Conservation (phyloP, 2,888 invertebrate species). For the Catocala nupta region DNA sequence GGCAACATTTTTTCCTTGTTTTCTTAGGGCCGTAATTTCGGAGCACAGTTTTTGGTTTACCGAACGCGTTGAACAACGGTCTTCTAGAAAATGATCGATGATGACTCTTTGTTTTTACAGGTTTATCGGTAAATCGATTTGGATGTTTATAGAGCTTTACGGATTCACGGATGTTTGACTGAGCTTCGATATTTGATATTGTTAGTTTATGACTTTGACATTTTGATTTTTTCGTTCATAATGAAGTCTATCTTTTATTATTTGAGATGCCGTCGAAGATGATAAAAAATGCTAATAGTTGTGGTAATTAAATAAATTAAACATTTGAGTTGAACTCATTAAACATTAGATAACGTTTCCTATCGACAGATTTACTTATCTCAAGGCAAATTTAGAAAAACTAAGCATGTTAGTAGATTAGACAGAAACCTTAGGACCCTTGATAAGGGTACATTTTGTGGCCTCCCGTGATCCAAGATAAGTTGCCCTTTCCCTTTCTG, state of each 20-base stretch:
- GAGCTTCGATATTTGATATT: slow-evolving; percentile 44
- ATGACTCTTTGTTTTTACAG: slow-evolving; percentile 82
- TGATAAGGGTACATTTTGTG: slow-evolving; percentile 62
- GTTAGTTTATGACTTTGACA: slow-evolving; percentile 31
- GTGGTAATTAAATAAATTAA: background rate
- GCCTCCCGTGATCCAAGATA: slow-evolving; percentile 67
- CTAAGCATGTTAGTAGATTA: slow-evolving; percentile 48
- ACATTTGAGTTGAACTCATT: background rate
- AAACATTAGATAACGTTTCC: slow-evolving; percentile 10
- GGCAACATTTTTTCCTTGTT: slow-evolving; percentile 75
- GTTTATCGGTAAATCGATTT: slow-evolving; percentile 72
- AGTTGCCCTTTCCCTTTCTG: slow-evolving; percentile 54
- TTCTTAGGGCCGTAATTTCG: slow-evolving; percentile 82
- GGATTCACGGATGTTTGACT: slow-evolving; percentile 59
- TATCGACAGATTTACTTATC: slow-evolving; percentile 19
- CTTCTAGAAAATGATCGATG: slow-evolving; percentile 76
- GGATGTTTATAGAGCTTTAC: slow-evolving; percentile 61
- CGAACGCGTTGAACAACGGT: slow-evolving; percentile 65
- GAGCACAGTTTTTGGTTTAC: slow-evolving; percentile 79
- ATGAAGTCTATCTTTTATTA: background rate
- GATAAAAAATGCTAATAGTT: no score
- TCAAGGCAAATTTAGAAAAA: slow-evolving; percentile 26
- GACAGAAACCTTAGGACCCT: slow-evolving; percentile 38
- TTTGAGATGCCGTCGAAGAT: no score
- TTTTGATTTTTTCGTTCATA: slow-evolving; percentile 1